Percentiles rank a stretch among this genome's conserved stretches.
Evolutionary conservation across 2,888 invertebrate genomes (phyloP).

Genomic region (Ditula angustiorana): DNA sequence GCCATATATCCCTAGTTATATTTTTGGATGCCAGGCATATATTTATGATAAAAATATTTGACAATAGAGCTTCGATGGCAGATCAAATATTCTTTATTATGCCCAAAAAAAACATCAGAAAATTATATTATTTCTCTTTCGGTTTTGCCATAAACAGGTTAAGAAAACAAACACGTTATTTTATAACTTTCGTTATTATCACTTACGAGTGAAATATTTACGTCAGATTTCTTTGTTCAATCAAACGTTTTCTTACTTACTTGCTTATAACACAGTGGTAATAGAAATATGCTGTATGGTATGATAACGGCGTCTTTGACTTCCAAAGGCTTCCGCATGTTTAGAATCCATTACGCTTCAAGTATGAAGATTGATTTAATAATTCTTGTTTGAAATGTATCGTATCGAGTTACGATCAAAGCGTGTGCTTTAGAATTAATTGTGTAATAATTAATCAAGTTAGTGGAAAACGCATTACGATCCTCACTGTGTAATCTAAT

Average conservation of each 20-base stretch:
- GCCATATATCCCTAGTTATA: too few relatives aligned
- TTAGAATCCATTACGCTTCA: constrained; percentile 43
- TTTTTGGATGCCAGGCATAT: too few relatives aligned
- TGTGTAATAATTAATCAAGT: constrained; percentile 26
- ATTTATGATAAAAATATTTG: too few relatives aligned
- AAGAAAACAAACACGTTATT: neutral
- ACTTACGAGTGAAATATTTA: neutral
- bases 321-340: constrained; percentile 44
- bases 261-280: neutral
- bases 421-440: constrained; percentile 26
- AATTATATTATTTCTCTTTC: neutral
- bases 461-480: constrained; percentile 8
- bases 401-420: constrained; percentile 35
- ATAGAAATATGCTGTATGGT: constrained; percentile 36
- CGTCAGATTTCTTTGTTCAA: neutral
- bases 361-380: constrained; percentile 39
- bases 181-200: neutral
- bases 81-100: too few relatives aligned
- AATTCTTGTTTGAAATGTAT: constrained; percentile 39
- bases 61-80: neutral
- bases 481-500: neutral
- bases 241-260: neutral
- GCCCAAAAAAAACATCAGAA: too few relatives aligned
- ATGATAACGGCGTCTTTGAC: constrained; percentile 24
- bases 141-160: neutral